Percentiles rank a stretch among this genome's conserved stretches.
phyloP scores from a whole-genome alignment of 2,797 vertebrate species.

The Staurois parvus region DNA sequence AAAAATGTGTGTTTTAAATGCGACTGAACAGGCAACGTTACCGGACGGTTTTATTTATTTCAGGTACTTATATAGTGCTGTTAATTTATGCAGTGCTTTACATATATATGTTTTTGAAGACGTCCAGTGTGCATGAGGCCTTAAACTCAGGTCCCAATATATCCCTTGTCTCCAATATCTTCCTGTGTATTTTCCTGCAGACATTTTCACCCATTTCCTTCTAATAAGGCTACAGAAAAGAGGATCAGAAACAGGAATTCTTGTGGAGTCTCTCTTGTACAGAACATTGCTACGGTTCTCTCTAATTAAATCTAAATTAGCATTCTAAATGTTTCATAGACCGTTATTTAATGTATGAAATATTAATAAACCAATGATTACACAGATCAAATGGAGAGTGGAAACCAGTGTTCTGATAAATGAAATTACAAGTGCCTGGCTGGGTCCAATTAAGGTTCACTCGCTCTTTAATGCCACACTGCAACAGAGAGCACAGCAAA shows the following conservation, averaged over 20 bases:
- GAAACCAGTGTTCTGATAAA: slow-evolving; percentile 9
- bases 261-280: not conserved
- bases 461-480: not conserved
- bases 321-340: slow-evolving; percentile 18
- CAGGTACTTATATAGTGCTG: too few species aligned
- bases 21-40: too few species aligned
- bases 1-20: too few species aligned
- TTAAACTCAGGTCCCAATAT: too few species aligned
- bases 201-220: not conserved
- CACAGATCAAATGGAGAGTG: slow-evolving; percentile 14
- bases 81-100: too few species aligned
- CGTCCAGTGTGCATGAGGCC: too few species aligned
- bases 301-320: slow-evolving; percentile 22
- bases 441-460: slow-evolving; percentile 5
- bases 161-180: too few species aligned
- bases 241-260: not conserved
- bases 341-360: slow-evolving; percentile 15
- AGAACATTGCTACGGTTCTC: not conserved
- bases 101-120: too few species aligned
- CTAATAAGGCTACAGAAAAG: not conserved
- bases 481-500: not conserved
- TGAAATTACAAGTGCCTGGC: not conserved
- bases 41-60: too few species aligned
- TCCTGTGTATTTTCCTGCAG: too few species aligned
- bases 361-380: slow-evolving; percentile 37